phyloP scores from a whole-genome alignment of 1,140 invertebrate genomes.

The Diabrotica virgifera region DNA sequence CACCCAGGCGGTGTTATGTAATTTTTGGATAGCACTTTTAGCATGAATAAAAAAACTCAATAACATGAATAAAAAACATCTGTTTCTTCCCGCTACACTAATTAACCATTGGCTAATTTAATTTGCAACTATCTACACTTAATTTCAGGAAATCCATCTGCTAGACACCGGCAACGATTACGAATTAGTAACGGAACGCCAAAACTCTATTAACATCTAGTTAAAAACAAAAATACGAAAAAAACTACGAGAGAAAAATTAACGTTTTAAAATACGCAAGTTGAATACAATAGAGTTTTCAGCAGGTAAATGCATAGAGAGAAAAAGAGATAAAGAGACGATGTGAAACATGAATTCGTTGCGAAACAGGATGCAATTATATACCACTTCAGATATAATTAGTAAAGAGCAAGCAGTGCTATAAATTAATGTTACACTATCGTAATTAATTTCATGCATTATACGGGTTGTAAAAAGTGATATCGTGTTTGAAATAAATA shows the following conservation, averaged over 20 bases:
- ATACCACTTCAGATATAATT: slow-evolving; percentile 24
- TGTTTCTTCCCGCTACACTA: too few species aligned
- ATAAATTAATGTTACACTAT: slow-evolving; percentile 24
- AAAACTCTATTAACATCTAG: background rate
- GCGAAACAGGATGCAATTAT: slow-evolving; percentile 31
- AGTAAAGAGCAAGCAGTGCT: slow-evolving; percentile 15
- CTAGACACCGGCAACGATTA: background rate
- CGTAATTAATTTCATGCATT: slow-evolving; percentile 13
- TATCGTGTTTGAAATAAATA: too few species aligned
- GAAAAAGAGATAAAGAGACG: background rate
- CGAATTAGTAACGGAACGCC: background rate
- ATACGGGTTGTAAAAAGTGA: too few species aligned
- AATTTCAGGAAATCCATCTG: too few species aligned
- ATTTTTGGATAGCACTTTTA: too few species aligned
- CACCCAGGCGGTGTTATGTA: too few species aligned
- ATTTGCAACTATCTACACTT: too few species aligned
- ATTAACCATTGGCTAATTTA: too few species aligned
- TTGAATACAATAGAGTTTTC: background rate
- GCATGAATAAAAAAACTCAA: too few species aligned
- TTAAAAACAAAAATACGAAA: background rate
- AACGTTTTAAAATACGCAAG: background rate
- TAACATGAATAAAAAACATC: too few species aligned
- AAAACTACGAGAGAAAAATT: too few species aligned
- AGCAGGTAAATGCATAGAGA: background rate
- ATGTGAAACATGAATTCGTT: slow-evolving; percentile 24